Evolutionary conservation across 1,140 invertebrate genomes (phyloP).

Genomic region (Gonioctena quinquepunctata): DNA sequence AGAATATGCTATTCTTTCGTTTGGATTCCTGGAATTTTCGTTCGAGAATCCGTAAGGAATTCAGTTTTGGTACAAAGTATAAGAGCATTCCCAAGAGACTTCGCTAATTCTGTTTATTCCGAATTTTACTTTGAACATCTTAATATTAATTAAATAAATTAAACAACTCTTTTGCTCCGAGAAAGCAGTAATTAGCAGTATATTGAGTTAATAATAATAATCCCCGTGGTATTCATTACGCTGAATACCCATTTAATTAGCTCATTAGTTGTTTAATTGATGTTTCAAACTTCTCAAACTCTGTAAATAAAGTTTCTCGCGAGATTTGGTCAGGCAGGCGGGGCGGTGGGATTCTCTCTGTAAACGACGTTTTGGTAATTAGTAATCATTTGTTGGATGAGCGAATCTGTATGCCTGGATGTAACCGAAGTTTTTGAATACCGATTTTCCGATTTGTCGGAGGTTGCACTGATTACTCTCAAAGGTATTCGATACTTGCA

Average conservation of each 20-base stretch:
- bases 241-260: slow-evolving; percentile 57
- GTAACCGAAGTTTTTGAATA: too few species aligned
- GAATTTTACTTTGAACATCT: slow-evolving; percentile 32
- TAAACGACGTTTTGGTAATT: slow-evolving; percentile 8
- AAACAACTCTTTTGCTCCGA: slow-evolving; percentile 44
- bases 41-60: neutral
- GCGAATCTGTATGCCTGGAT: neutral
- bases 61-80: neutral
- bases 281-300: slow-evolving; percentile 50
- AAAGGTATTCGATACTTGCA: too few species aligned
- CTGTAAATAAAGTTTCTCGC: slow-evolving; percentile 47
- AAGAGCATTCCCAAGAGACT: slow-evolving; percentile 6
- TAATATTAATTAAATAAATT: slow-evolving; percentile 45
- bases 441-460: too few species aligned
- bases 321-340: neutral
- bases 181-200: slow-evolving; percentile 52
- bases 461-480: too few species aligned
- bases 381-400: slow-evolving; percentile 3
- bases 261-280: slow-evolving; percentile 58
- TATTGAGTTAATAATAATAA: slow-evolving; percentile 56
- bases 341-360: neutral
- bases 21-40: too few species aligned
- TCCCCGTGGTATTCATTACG: slow-evolving; percentile 55
- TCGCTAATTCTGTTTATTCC: slow-evolving; percentile 13
- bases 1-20: too few species aligned